Evolutionary conservation across 1,140 invertebrate species (phyloP).

Genomic region (Copidosoma floridanum): DNA sequence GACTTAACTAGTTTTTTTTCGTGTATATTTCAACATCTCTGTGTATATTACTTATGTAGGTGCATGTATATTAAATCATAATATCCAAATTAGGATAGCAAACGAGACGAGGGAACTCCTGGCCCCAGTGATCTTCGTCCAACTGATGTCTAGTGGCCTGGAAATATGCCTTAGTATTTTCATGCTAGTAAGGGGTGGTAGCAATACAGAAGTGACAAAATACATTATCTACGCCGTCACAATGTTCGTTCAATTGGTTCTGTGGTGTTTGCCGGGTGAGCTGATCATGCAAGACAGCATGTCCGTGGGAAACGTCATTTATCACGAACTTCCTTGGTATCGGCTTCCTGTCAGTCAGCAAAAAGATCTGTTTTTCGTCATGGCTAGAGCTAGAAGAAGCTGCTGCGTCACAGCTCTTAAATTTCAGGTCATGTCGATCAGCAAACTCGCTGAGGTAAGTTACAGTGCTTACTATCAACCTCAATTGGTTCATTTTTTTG

Average conservation of each 20-base stretch:
- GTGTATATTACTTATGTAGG: no score
- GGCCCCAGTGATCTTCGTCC: constrained; percentile 31
- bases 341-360: constrained; percentile 16
- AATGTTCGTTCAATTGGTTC: constrained; percentile 25
- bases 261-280: constrained; percentile 30
- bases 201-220: constrained; percentile 16
- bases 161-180: constrained; percentile 33
- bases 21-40: no score
- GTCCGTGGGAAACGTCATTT: constrained; percentile 12
- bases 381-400: constrained; percentile 17
- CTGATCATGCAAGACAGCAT: constrained; percentile 29
- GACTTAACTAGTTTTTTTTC: no score
- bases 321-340: constrained; percentile 31
- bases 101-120: constrained; percentile 26
- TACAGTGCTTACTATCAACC: not conserved
- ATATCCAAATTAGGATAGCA: constrained; percentile 19
- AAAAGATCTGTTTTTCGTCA: constrained; percentile 20
- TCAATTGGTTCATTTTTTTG: no score
- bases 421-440: constrained; percentile 23
- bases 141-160: constrained; percentile 29
- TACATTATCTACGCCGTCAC: constrained; percentile 23
- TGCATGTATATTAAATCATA: not conserved
- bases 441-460: constrained; percentile 26
- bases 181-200: constrained; percentile 10
- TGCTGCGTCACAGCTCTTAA: constrained; percentile 22